phyloP scores from a whole-genome alignment of 2,113 vertebrate species.

The Fukomys damarensis region DNA sequence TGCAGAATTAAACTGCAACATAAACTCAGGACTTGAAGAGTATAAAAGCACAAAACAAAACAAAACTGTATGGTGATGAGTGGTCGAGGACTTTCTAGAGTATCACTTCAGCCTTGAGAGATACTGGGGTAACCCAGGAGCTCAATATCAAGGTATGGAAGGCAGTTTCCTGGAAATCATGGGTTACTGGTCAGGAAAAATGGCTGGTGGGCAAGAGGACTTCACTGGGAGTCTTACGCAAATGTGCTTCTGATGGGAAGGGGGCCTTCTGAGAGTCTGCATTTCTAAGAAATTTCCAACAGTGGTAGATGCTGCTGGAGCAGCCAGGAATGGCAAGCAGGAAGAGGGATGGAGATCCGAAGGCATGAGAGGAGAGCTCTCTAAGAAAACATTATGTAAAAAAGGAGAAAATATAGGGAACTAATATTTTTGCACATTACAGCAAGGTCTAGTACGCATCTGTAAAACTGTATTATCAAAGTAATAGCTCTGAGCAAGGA shows the following conservation, averaged over 20 bases:
- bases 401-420: slow-evolving; percentile 47
- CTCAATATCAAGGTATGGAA: background rate
- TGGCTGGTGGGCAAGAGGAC: background rate
- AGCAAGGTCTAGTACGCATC: slow-evolving; percentile 72
- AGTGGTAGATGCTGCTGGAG: background rate
- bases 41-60: background rate
- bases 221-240: background rate
- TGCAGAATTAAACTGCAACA: background rate
- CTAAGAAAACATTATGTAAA: slow-evolving; percentile 50
- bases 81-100: background rate
- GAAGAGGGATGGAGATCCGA: background rate
- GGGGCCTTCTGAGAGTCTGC: background rate
- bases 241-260: background rate
- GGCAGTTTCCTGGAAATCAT: background rate
- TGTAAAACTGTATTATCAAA: slow-evolving; percentile 76
- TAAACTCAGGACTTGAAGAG: background rate
- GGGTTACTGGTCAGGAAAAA: background rate
- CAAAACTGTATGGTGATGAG: background rate
- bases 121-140: background rate
- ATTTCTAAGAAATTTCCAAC: background rate
- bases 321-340: background rate
- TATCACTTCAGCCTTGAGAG: background rate
- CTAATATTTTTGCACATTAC: slow-evolving; percentile 70
- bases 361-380: background rate
- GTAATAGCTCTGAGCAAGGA: slow-evolving; percentile 65